A percentile compares a stretch with the other conserved stretches of the same genome.
These are phyloP conservation scores for Megalurothrips usitatus DNA, from an alignment of 2,888 invertebrate species.

Conservation along the genomic window DNA sequence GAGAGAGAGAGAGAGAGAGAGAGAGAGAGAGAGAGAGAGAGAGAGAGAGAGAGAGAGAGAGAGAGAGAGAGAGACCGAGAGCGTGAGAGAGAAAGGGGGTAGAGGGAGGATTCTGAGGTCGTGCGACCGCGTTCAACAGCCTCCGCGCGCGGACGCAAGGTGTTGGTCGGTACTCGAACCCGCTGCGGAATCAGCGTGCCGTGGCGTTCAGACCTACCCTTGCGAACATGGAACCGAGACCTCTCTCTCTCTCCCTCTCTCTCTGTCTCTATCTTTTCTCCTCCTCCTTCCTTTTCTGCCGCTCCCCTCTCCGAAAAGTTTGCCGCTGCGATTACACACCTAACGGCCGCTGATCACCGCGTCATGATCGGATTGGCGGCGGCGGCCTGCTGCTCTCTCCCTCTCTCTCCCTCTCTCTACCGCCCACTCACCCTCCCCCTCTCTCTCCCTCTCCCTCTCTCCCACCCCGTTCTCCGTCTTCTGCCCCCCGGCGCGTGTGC, in stretches of 20 bases:
- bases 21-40: neutral
- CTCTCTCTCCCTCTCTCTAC: neutral
- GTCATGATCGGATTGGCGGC: conserved; percentile 11
- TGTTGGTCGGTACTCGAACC: too few species aligned
- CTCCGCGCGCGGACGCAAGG: too few species aligned
- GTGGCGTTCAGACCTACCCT: too few species aligned
- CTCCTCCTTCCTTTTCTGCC: neutral
- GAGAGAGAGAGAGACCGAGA: too few species aligned
- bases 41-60: too few species aligned
- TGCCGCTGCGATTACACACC: conserved; percentile 9
- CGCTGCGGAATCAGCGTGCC: too few species aligned
- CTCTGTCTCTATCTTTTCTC: neutral
- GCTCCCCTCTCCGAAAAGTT: neutral
- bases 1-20: too few species aligned
- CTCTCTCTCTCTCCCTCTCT: neutral
- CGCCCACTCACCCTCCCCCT: too few species aligned
- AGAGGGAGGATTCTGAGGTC: too few species aligned
- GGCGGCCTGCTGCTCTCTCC: neutral
- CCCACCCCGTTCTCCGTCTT: neutral
- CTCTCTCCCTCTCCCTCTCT: neutral
- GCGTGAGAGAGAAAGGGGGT: neutral
- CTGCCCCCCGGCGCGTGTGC: conserved; percentile 10
- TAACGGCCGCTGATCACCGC: conserved; percentile 16
- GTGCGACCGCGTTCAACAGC: too few species aligned
- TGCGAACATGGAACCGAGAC: too few species aligned